Conservation (phyloP, 2,888 invertebrate genomes). For the Spatulosminthurus flaviceps region DNA sequence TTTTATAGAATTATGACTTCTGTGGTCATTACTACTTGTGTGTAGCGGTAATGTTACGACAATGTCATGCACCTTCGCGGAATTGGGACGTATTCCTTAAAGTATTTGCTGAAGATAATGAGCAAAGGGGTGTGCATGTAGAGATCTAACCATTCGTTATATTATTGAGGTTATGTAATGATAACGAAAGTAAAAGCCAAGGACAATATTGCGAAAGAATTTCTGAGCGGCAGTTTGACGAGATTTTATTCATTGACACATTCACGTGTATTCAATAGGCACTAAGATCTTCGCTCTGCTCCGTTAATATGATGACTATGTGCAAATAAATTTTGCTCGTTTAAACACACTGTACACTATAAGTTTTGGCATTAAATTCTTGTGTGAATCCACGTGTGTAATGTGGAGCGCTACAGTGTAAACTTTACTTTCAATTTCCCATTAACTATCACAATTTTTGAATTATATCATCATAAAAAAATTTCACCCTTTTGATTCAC, state of each 20-base stretch:
- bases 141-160: not conserved
- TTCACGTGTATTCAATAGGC: slow-evolving; percentile 3
- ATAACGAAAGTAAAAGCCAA: slow-evolving; percentile 50
- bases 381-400: not conserved
- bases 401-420: not conserved
- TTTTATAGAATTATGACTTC: not conserved
- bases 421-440: not conserved
- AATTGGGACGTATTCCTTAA: slow-evolving; percentile 40
- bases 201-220: slow-evolving; percentile 33
- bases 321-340: not conserved
- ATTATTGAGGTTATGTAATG: slow-evolving; percentile 42
- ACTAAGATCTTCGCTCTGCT: not conserved
- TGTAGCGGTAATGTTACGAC: slow-evolving; percentile 15
- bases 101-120: not conserved
- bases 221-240: not conserved
- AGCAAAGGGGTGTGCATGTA: not conserved
- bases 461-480: too few relatives aligned
- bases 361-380: not conserved
- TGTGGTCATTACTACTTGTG: not conserved
- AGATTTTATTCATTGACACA: not conserved
- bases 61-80: slow-evolving; percentile 30
- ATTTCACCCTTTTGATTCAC: too few relatives aligned
- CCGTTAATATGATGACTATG: not conserved
- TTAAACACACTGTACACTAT: too few relatives aligned
- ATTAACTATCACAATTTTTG: not conserved